Evolutionary conservation across 2,113 vertebrate genomes (phyloP).

Genomic region (Channa argus): DNA sequence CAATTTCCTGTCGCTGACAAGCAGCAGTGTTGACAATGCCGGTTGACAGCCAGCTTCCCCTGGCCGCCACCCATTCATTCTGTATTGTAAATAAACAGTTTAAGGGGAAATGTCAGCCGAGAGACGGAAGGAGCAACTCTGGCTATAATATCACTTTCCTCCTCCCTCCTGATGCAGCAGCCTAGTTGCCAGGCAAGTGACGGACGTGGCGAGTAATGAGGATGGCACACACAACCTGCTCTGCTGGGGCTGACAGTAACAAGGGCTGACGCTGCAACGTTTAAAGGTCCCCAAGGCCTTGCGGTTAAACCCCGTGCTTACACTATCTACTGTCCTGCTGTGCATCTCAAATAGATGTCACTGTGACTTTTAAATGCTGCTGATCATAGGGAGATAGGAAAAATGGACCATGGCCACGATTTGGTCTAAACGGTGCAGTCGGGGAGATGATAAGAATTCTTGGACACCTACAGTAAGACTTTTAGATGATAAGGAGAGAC

Average conservation of each 20-base stretch:
- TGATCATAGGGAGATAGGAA: constrained; percentile 38
- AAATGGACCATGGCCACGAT: constrained; percentile 16
- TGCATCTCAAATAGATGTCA: constrained; percentile 47
- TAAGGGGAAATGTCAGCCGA: constrained; percentile 73
- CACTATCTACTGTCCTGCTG: constrained; percentile 36
- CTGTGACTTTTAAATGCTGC: constrained; percentile 59
- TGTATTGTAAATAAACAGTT: constrained; percentile 77
- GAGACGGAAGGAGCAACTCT: constrained; percentile 46
- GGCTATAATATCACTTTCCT: constrained; percentile 55
- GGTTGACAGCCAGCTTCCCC: constrained; percentile 70
- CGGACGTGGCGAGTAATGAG: constrained; percentile 68
- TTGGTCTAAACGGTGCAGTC: constrained; percentile 51
- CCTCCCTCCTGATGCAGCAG: constrained; percentile 30
- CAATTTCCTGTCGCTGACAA: constrained; percentile 77
- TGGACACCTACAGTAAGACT: constrained; percentile 31
- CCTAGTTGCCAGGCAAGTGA: constrained; percentile 61
- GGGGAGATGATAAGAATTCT: constrained; percentile 51
- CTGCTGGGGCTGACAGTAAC: constrained; percentile 70
- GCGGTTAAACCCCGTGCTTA: constrained; percentile 48
- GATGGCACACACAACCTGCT: constrained; percentile 77
- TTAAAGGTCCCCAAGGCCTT: constrained; percentile 73
- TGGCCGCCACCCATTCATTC: constrained; percentile 66
- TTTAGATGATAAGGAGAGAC: constrained; percentile 27
- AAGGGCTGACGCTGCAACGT: constrained; percentile 63
- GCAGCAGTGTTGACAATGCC: constrained; percentile 69